Evolutionary conservation across 2,888 invertebrate genomes (phyloP).

Genomic region (Pteria penguin): DNA sequence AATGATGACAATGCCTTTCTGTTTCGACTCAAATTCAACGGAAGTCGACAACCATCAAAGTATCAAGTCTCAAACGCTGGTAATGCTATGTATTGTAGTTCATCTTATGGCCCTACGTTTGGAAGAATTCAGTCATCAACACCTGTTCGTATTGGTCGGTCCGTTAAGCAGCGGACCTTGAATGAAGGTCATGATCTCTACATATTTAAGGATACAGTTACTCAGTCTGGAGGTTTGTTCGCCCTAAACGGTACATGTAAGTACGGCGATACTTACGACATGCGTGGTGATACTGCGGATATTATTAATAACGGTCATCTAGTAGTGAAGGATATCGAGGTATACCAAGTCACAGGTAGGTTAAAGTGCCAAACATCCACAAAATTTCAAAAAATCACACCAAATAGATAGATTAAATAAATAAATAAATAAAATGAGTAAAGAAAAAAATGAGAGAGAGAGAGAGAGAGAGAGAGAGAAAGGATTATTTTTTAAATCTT

Average conservation of each 20-base stretch:
- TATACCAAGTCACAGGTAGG: not conserved
- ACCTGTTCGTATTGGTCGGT: no score
- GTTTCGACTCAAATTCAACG: slow-evolving; percentile 36
- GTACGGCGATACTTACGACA: not conserved
- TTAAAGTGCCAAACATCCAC: no score
- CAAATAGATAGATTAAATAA: no score
- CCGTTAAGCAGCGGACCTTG: no score
- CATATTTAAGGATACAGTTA: slow-evolving; percentile 23
- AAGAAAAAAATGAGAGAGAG: no score
- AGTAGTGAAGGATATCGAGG: not conserved
- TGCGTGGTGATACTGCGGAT: not conserved
- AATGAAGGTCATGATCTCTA: slow-evolving; percentile 27
- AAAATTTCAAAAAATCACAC: no score
- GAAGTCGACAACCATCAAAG: slow-evolving; percentile 14
- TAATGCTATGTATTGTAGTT: not conserved
- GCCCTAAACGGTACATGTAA: not conserved
- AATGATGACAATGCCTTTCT: slow-evolving; percentile 38
- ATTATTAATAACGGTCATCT: not conserved
- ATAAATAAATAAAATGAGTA: no score
- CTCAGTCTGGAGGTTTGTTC: not conserved
- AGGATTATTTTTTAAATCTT: no score
- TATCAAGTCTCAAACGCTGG: slow-evolving; percentile 6
- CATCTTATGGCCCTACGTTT: slow-evolving; percentile 40
- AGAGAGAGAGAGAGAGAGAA: no score
- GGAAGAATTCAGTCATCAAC: no score